A percentile compares a stretch with the other conserved stretches of the same genome.
These are phyloP conservation scores for Rhagium mordax DNA, from an alignment of 2,888 invertebrate genomes.

Conservation along the genomic window DNA sequence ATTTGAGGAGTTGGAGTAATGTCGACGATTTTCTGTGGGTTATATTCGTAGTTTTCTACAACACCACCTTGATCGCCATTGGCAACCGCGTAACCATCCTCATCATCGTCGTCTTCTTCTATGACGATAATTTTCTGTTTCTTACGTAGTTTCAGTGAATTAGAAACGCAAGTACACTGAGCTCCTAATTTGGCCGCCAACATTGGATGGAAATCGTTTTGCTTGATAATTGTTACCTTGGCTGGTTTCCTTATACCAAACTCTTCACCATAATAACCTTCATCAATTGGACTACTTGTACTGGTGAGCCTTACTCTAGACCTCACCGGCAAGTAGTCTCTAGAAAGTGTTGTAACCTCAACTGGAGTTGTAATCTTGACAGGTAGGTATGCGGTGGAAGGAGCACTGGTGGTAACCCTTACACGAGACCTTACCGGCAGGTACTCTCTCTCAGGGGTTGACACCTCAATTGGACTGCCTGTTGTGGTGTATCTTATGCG, in stretches of 20 bases:
- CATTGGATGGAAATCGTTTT: slow-evolving; percentile 81
- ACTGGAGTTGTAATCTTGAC: slow-evolving; percentile 37
- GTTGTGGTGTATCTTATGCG: slow-evolving; percentile 31
- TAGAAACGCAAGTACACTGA: slow-evolving; percentile 80
- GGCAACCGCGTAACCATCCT: slow-evolving; percentile 46
- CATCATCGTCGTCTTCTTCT: slow-evolving; percentile 56
- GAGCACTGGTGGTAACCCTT: slow-evolving; percentile 26
- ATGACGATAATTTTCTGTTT: slow-evolving; percentile 57
- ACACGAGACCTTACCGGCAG: slow-evolving; percentile 39
- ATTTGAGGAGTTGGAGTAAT: slow-evolving; percentile 59
- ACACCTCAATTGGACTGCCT: slow-evolving; percentile 36
- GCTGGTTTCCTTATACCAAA: slow-evolving; percentile 42
- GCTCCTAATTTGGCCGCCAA: slow-evolving; percentile 81
- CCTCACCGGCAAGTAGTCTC: slow-evolving; percentile 57
- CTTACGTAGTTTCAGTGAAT: slow-evolving; percentile 72
- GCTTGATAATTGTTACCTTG: slow-evolving; percentile 74
- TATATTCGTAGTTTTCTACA: slow-evolving; percentile 60
- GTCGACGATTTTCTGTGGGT: slow-evolving; percentile 57
- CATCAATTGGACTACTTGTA: slow-evolving; percentile 35
- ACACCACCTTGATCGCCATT: slow-evolving; percentile 59
- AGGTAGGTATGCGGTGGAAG: slow-evolving; percentile 10
- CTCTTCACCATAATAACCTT: slow-evolving; percentile 35
- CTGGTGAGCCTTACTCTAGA: slow-evolving; percentile 49
- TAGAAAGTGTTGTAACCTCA: slow-evolving; percentile 52
- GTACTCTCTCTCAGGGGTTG: slow-evolving; percentile 45